Base-by-base conservation (phyloP, 2,888 invertebrate genomes). In the Tridacna gigas region DNA sequence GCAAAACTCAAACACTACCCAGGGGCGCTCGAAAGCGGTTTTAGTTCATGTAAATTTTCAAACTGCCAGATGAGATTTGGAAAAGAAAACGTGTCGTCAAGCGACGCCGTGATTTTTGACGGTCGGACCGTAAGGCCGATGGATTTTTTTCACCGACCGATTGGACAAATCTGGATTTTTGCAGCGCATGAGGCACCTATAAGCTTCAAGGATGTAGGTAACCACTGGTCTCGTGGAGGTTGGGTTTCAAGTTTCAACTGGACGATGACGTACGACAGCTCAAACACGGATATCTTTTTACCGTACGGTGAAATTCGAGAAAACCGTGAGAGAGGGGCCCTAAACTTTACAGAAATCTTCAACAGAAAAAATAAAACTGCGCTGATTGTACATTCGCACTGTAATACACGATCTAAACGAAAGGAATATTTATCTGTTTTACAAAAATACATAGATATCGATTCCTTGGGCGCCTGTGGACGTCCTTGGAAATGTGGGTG, bases 401-500 rank as follows among this genome's bases (percentile, higher is more conserved):
- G 83, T 28, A 47, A 45, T 7, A 83, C 79, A 60, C 22, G 51
- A 0, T 45, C 63, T 51, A 22, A 51, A 18, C 22, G 79, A 3
- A 80, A 83, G 56, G 51, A 22, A n/a, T 83, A 74, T 25, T 63
- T 80, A 2, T 22, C 37, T 9, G 25, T 22, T 11, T 69, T 83
- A 22, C 65, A 61, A 13, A 48, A 74, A 22, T 69, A 77, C 67
- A 48, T 77, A 25, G 74, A 77, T 12, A 47, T 83, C 0, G 71
- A 66, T 0, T 60, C 77, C 11, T 73, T 80, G 0, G 83, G 83
- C 5, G 25, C 60, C 45, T 83, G 83, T 47, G 83, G 83, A 37
- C 67, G n/a, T 66, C 77, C 73, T 4, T 83, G 83, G 83, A 77
- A 83, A n/a, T 83, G 83, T 71, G 83, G 83, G n/a, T 76, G 67